Percentiles rank a stretch among this genome's conserved stretches.
Conservation (phyloP, 2,797 vertebrate genomes). For the Silurus aristotelis region DNA sequence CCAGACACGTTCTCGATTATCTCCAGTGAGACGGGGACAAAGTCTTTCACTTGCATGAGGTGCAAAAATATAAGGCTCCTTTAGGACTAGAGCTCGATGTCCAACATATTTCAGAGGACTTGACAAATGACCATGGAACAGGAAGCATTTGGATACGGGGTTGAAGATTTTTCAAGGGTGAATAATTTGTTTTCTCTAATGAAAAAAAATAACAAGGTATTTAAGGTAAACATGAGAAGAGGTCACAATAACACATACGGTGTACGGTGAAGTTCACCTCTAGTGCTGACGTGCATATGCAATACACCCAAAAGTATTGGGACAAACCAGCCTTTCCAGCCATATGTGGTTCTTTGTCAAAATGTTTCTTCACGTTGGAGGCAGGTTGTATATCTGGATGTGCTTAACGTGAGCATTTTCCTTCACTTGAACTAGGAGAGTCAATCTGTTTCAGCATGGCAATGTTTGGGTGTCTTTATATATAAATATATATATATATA, state of each 20-base stretch:
- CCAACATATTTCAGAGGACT: background rate
- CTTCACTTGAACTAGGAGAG: too few species aligned
- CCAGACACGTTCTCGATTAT: slow-evolving; percentile 14
- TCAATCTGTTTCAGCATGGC: too few species aligned
- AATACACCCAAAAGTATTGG: background rate
- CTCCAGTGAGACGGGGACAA: slow-evolving; percentile 9
- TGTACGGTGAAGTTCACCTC: background rate
- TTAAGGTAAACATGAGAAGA: background rate
- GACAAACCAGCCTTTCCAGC: too few species aligned
- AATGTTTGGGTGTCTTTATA: too few species aligned
- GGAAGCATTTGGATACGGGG: background rate
- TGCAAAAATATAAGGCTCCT: background rate
- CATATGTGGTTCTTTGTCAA: too few species aligned
- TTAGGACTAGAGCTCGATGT: background rate
- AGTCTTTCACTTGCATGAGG: slow-evolving; percentile 18
- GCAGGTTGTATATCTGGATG: too few species aligned
- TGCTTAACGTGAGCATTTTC: too few species aligned
- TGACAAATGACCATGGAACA: background rate
- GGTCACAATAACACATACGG: background rate
- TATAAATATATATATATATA: too few species aligned
- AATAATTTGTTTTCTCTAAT: slow-evolving; percentile 9
- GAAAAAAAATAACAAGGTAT: background rate
- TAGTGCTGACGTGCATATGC: background rate
- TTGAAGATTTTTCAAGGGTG: background rate
- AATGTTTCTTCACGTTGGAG: too few species aligned